Evolutionary conservation across 2,888 invertebrate species (phyloP).

Genomic region (Gymnosoma rotundatum): DNA sequence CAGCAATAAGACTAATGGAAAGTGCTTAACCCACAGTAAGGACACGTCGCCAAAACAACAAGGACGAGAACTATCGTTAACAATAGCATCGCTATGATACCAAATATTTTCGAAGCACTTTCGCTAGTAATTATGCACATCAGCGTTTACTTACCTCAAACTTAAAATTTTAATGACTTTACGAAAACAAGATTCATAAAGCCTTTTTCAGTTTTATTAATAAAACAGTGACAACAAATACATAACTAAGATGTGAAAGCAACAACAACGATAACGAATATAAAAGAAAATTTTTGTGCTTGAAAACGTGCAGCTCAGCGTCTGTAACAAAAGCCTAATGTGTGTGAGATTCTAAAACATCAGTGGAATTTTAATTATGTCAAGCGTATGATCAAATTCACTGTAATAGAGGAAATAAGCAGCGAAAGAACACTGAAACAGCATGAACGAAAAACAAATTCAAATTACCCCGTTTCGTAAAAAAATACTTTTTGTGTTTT

Average conservation of each 20-base stretch:
- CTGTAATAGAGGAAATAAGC: slow-evolving; percentile 51
- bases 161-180: slow-evolving; percentile 19
- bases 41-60: slow-evolving; percentile 54
- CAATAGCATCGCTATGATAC: slow-evolving; percentile 26
- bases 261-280: neutral
- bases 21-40: slow-evolving; percentile 63
- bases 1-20: slow-evolving; percentile 46
- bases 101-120: slow-evolving; percentile 64
- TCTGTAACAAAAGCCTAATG: slow-evolving; percentile 41
- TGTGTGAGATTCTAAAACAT: slow-evolving; percentile 66
- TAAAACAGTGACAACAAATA: slow-evolving; percentile 21
- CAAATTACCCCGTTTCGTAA: slow-evolving; percentile 38
- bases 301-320: slow-evolving; percentile 32
- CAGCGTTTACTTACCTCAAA: slow-evolving; percentile 61
- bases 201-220: slow-evolving; percentile 60
- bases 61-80: slow-evolving; percentile 34
- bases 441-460: slow-evolving; percentile 40
- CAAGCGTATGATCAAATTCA: slow-evolving; percentile 66
- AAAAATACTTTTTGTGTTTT: slow-evolving; percentile 1
- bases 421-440: slow-evolving; percentile 25
- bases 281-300: slow-evolving; percentile 6
- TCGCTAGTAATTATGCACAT: slow-evolving; percentile 71
- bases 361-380: slow-evolving; percentile 69
- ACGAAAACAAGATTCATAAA: slow-evolving; percentile 10
- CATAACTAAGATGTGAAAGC: neutral